These are phyloP conservation scores for Peribatodes rhomboidaria DNA, from an alignment of 2,888 invertebrate species.

Conservation along the genomic window DNA sequence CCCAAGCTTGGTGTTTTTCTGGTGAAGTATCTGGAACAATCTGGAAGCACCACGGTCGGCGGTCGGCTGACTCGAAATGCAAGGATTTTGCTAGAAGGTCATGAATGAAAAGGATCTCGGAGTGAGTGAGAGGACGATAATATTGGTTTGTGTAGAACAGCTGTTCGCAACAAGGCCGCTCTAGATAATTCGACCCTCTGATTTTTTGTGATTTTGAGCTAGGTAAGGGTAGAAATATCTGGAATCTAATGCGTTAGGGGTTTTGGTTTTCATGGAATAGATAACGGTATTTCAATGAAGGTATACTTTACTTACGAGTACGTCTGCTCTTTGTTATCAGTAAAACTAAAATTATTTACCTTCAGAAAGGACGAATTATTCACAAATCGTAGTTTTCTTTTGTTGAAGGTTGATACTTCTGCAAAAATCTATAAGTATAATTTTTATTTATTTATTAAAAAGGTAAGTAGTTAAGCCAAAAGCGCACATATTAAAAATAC, in stretches of 20 bases:
- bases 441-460: too few relatives aligned
- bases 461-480: too few relatives aligned
- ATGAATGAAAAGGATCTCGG: conserved; percentile 21
- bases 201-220: background rate
- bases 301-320: background rate
- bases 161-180: conserved; percentile 26
- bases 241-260: background rate
- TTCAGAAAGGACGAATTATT: too few relatives aligned
- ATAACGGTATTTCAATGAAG: background rate
- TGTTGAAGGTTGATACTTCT: too few relatives aligned
- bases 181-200: conserved; percentile 21
- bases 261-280: background rate
- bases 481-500: too few relatives aligned
- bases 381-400: too few relatives aligned
- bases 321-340: background rate
- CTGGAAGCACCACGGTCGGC: background rate
- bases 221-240: conserved; percentile 11
- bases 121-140: conserved; percentile 24
- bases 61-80: background rate
- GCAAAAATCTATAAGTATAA: too few relatives aligned
- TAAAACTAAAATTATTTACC: too few relatives aligned
- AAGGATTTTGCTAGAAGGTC: conserved; percentile 24
- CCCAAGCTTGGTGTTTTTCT: conserved; percentile 21
- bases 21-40: conserved; percentile 45
- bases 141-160: conserved; percentile 23